phyloP scores from a whole-genome alignment of 1,140 invertebrate species.

The Lethrus apterus region DNA sequence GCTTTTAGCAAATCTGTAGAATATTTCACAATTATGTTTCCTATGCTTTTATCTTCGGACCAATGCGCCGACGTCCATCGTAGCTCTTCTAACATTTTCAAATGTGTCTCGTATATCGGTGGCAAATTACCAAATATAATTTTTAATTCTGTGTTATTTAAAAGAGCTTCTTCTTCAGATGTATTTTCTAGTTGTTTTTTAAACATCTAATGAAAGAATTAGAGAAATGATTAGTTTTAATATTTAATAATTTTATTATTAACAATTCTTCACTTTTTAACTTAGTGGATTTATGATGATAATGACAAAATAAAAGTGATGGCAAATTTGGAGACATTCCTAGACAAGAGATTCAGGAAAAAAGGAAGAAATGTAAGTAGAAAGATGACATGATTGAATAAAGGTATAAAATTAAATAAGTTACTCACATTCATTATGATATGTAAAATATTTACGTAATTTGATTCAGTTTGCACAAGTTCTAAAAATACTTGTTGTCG shows the following conservation, averaged over 20 bases:
- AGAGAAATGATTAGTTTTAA: conserved; percentile 29
- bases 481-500: conserved; percentile 87
- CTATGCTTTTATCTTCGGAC: conserved; percentile 69
- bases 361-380: too few species aligned
- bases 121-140: conserved; percentile 95
- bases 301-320: neutral
- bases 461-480: conserved; percentile 90
- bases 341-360: too few species aligned
- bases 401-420: too few species aligned
- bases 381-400: neutral
- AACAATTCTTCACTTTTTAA: too few species aligned
- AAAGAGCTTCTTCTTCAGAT: conserved; percentile 65
- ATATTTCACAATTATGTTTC: conserved; percentile 80
- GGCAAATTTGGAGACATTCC: too few species aligned
- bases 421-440: conserved; percentile 78
- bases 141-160: conserved; percentile 88
- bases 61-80: conserved; percentile 60
- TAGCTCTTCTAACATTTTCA: conserved; percentile 74
- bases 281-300: neutral
- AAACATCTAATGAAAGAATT: conserved; percentile 64
- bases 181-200: conserved; percentile 86
- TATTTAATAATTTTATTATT: neutral
- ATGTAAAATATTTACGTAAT: conserved; percentile 91
- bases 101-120: conserved; percentile 88
- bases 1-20: conserved; percentile 76